phyloP scores from a whole-genome alignment of 1,140 invertebrate genomes.

The Rhyacophila brunnea region DNA sequence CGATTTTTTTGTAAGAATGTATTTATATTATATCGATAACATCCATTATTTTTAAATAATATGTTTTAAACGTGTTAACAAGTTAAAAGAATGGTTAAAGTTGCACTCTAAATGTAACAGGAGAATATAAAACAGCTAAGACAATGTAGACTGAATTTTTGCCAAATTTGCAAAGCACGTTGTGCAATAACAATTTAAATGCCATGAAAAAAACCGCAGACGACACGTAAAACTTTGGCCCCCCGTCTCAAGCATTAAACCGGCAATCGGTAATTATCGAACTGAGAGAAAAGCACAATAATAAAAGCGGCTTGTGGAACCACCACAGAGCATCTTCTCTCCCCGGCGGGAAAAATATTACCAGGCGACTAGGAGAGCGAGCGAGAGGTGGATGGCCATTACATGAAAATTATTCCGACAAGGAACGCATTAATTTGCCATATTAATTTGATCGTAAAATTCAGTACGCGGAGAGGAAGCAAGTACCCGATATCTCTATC shows the following conservation, averaged over 20 bases:
- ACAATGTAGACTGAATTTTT: constrained; percentile 15
- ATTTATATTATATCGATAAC: too few relatives aligned
- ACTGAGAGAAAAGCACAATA: constrained; percentile 26
- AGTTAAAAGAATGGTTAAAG: too few relatives aligned
- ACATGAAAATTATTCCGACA: constrained; percentile 35
- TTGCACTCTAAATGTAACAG: background rate
- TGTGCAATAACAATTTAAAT: constrained; percentile 29
- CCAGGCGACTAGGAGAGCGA: constrained; percentile 7
- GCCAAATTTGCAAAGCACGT: constrained; percentile 31
- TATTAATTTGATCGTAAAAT: constrained; percentile 59
- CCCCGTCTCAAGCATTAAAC: constrained; percentile 29
- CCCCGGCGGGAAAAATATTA: constrained; percentile 18
- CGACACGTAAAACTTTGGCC: constrained; percentile 32
- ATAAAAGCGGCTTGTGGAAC: constrained; percentile 23
- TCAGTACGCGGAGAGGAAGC: constrained; percentile 32
- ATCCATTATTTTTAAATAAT: too few relatives aligned
- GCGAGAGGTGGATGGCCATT: constrained; percentile 27
- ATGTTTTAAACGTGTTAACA: too few relatives aligned
- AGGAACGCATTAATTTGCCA: constrained; percentile 56
- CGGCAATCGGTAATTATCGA: constrained; percentile 36
- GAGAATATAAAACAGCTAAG: too few relatives aligned
- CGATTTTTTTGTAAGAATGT: too few relatives aligned
- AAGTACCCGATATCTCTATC: constrained; percentile 30
- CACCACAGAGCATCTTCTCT: constrained; percentile 17
- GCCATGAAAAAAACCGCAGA: constrained; percentile 35